Evolutionary conservation across 2,888 invertebrate genomes (phyloP).

Genomic region (Pristionchus exspectatus): DNA sequence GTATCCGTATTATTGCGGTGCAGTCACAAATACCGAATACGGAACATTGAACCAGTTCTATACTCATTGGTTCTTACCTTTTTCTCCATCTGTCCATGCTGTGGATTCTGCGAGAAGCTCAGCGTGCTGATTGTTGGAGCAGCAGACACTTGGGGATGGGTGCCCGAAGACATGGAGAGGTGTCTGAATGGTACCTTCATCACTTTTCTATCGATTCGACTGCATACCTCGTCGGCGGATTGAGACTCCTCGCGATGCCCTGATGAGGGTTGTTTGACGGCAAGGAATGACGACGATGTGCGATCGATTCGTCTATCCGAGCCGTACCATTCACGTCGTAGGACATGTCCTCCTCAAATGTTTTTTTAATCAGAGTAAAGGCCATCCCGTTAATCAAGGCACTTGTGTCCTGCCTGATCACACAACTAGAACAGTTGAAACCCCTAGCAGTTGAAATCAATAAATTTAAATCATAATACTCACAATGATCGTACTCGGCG

Average conservation of each 20-base stretch:
- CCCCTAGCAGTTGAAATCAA: no score
- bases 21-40: neutral
- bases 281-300: neutral
- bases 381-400: no score
- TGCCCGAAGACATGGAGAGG: conserved; percentile 21
- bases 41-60: neutral
- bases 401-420: no score
- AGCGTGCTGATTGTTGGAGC: neutral
- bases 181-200: neutral
- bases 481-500: conserved; percentile 37
- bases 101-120: neutral
- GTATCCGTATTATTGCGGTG: no score
- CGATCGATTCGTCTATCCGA: conserved; percentile 33
- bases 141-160: neutral
- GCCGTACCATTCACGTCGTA: conserved; percentile 6
- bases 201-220: neutral
- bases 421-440: no score
- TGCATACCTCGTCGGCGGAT: conserved; percentile 11
- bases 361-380: no score
- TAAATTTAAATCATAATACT: neutral
- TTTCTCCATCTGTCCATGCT: conserved; percentile 1
- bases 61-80: neutral
- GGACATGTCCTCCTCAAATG: conserved; percentile 11
- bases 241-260: neutral
- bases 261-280: conserved; percentile 14